Conservation (phyloP, 2,113 vertebrate genomes). For the Osmerus mordax region DNA sequence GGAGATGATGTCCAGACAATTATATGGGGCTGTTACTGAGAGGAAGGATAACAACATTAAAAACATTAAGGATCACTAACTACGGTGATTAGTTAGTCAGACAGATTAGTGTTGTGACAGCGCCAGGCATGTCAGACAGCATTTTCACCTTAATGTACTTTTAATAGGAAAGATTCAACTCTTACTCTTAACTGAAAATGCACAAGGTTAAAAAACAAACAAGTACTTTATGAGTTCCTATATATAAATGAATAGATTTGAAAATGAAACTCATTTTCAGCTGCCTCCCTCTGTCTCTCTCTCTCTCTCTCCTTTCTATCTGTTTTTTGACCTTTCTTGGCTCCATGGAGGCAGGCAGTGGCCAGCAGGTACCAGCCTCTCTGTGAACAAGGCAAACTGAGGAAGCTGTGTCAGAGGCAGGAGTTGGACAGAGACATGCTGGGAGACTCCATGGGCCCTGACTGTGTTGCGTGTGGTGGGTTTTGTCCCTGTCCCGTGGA, state of each 20-base stretch:
- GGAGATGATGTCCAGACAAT: neutral
- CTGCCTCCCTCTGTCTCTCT: neutral
- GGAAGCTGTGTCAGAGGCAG: conserved; percentile 44
- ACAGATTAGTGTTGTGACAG: too few species aligned
- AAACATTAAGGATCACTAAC: neutral
- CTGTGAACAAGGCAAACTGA: conserved; percentile 35
- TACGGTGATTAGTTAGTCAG: neutral
- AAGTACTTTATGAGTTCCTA: too few species aligned
- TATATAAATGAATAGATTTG: neutral
- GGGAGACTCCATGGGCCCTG: conserved; percentile 40
- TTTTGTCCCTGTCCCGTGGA: conserved; percentile 43
- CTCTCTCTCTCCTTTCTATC: neutral
- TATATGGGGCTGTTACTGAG: neutral
- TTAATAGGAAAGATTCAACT: too few species aligned
- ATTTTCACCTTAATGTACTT: too few species aligned
- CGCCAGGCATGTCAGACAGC: too few species aligned
- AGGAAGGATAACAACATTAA: neutral
- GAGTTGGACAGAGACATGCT: conserved; percentile 55
- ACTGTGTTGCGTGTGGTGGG: conserved; percentile 39
- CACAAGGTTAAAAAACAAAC: too few species aligned
- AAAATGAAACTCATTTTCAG: neutral
- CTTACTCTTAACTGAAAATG: too few species aligned
- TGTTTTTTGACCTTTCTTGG: neutral
- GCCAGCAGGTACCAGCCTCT: conserved; percentile 21
- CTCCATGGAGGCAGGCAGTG: neutral